Conservation (phyloP, 2,113 vertebrate genomes). For the Nipponia nippon region DNA sequence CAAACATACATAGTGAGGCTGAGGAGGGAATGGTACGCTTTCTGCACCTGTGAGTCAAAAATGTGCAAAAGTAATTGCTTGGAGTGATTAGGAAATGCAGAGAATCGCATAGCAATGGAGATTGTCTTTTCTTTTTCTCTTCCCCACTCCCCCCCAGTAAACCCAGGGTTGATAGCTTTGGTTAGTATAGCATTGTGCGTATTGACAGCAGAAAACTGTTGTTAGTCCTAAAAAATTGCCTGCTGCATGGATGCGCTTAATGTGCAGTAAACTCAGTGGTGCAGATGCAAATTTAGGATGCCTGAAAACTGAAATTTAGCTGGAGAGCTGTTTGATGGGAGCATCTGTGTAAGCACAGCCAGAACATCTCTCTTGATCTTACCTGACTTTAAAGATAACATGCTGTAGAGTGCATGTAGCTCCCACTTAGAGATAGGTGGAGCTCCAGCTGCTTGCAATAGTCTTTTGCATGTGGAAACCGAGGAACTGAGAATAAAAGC, state of each 20-base stretch:
- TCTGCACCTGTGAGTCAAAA: background rate
- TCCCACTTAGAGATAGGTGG: background rate
- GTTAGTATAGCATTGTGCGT: background rate
- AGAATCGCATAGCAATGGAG: background rate
- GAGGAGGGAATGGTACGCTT: background rate
- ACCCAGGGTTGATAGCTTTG: background rate
- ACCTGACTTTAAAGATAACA: background rate
- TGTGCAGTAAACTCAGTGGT: background rate
- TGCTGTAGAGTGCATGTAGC: background rate
- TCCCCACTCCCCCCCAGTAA: rapidly evolving
- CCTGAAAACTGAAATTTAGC: background rate
- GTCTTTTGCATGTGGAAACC: background rate
- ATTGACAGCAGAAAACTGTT: background rate
- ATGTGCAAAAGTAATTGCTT: background rate
- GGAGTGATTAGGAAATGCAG: background rate
- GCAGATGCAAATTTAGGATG: background rate
- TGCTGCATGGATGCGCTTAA: background rate
- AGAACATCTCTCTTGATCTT: background rate
- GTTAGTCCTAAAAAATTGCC: background rate
- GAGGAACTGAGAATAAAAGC: background rate
- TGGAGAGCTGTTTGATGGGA: background rate
- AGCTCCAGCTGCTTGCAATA: background rate
- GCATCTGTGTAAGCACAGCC: background rate
- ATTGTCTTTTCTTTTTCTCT: background rate
- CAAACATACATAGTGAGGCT: background rate